phyloP scores from a whole-genome alignment of 2,797 vertebrate species.

The Trachurus trachurus region DNA sequence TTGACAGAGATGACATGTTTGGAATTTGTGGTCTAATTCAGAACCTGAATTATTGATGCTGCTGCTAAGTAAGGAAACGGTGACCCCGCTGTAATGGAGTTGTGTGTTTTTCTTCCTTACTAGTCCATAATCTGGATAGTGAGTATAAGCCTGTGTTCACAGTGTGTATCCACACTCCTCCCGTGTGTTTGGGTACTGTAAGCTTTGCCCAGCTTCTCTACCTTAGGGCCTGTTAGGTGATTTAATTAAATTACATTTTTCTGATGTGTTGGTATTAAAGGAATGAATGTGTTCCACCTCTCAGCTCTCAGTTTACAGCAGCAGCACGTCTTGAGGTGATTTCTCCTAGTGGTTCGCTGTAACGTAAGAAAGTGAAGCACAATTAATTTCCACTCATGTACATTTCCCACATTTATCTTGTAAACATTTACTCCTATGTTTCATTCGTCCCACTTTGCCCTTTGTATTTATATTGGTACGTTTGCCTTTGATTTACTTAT shows the following conservation, averaged over 20 bases:
- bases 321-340: constrained; percentile 2
- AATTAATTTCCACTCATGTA: not conserved
- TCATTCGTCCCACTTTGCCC: not conserved
- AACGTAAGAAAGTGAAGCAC: not conserved
- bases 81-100: not conserved
- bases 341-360: not conserved
- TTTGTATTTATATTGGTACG: too few species aligned
- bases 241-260: constrained; percentile 19
- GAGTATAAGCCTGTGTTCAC: constrained; percentile 7
- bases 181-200: too few species aligned
- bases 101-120: not conserved
- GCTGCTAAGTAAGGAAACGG: constrained; percentile 1
- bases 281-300: constrained; percentile 10
- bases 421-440: not conserved
- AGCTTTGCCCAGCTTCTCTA: constrained; percentile 7
- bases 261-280: not conserved
- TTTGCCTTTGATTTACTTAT: not conserved
- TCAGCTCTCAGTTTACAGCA: constrained; percentile 3
- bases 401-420: not conserved
- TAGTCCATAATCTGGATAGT: constrained; percentile 3
- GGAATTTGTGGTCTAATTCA: constrained; percentile 12
- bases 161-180: constrained; percentile 9
- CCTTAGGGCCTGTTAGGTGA: not conserved
- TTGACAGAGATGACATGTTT: constrained; percentile 4
- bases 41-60: constrained; percentile 36